Evolutionary conservation across 2,113 vertebrate species (phyloP).

Genomic region (Dascyllus trimaculatus): DNA sequence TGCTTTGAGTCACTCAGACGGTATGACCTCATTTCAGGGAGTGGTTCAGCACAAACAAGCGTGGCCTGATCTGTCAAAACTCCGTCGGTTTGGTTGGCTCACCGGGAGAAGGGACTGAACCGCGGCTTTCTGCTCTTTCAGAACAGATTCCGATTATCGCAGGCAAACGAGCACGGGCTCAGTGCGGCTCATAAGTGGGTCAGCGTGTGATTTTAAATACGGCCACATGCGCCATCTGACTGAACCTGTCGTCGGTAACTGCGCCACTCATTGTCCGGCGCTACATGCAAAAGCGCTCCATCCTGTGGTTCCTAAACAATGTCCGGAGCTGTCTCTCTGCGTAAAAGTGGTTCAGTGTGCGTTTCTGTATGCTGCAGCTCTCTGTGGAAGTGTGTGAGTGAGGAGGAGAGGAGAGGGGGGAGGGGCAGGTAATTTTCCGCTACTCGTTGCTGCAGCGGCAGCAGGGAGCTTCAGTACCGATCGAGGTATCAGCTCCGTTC

Average conservation of each 20-base stretch:
- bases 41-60: constrained; percentile 66
- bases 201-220: constrained; percentile 74
- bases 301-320: constrained; percentile 51
- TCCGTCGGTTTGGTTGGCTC: constrained; percentile 26
- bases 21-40: constrained; percentile 79
- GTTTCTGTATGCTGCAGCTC: constrained; percentile 63
- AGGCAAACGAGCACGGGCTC: not conserved
- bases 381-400: constrained; percentile 50
- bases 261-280: not conserved
- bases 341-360: constrained; percentile 60
- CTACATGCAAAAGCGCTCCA: not conserved
- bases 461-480: constrained; percentile 69
- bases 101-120: constrained; percentile 13
- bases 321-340: constrained; percentile 54
- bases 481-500: constrained; percentile 58
- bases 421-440: constrained; percentile 85
- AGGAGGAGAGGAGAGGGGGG: constrained; percentile 67
- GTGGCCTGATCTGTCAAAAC: constrained; percentile 41
- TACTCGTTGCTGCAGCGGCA: constrained; percentile 73
- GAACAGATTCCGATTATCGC: constrained; percentile 16
- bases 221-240: constrained; percentile 46
- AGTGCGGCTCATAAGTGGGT: constrained; percentile 66
- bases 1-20: constrained; percentile 56
- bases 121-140: constrained; percentile 18
- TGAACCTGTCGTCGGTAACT: constrained; percentile 14